Evolutionary conservation across 2,888 invertebrate species (phyloP), one percentile per base, ranked within the genome.

Genomic region (Chydorus sphaericus): DNA sequence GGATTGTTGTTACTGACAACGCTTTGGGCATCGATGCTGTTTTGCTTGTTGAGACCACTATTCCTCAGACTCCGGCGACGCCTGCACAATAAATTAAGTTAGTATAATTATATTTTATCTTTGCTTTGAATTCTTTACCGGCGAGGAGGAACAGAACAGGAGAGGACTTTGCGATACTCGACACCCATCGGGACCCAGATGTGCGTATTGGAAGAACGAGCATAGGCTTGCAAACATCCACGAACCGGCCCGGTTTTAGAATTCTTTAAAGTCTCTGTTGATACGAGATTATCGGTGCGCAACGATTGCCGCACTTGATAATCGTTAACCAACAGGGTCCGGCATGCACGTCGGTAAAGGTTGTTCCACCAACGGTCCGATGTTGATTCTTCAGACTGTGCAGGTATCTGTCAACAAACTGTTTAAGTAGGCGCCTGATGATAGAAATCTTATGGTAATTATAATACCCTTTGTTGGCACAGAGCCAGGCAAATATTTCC

Each of bases 141-240:
- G 23, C 26, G 23, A 26, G 11, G 44, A 4, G 44, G 26, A 44
- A 14, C 26, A 23, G 26, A 16, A 20, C 52, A 52, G 4, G 52
- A 52, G 26, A 52, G 26, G 10, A 31, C 10, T 52, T 36, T 52
- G 36, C 52, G 52, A n/a, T 33, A 52, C 14, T 52, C 8, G n/a
- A 36, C 23, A n/a, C 52, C 52, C 52, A 52, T 52, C 14, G 52
- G 52, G 1, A 36, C 36, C 52, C 52, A 52, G n/a, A 36, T 52
- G 6, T 30, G 52, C 4, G 20, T 44, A 37, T 52, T 16, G 18
- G 33, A n/a, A 18, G 52, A 52, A 14, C 52, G 31, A 18, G 26
- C 31, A 20, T 3, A 52, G 2, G 33, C 52, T 36, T 52, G 52
- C 10, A 52, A 31, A 20, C 33, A 52, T 8, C 52, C 52, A 4